Conservation (phyloP, 2,888 invertebrate genomes). For the Odiellus spinosus region DNA sequence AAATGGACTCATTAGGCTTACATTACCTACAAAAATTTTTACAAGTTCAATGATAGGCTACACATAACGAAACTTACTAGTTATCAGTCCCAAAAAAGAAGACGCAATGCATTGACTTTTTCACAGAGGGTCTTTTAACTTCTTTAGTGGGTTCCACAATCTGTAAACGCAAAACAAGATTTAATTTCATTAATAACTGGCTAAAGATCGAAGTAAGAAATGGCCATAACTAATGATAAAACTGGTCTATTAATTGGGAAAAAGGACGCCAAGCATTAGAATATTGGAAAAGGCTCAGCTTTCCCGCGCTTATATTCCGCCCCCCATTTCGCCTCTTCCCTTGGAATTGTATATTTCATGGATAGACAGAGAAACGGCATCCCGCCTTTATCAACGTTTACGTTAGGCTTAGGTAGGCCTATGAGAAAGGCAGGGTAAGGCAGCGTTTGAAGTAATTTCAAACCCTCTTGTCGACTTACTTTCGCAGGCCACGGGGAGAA, state of each 20-base stretch:
- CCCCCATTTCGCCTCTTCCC: not conserved
- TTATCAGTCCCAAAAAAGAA: conserved; percentile 91
- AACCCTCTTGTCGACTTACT: conserved; percentile 43
- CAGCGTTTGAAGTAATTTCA: not conserved
- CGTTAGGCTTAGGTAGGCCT: not conserved
- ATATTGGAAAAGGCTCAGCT: not conserved
- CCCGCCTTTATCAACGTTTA: not conserved
- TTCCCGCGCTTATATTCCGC: not conserved
- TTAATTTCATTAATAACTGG: not conserved
- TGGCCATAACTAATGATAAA: not conserved
- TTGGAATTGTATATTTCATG: not conserved
- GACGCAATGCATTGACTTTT: conserved; percentile 63
- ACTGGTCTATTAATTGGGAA: no score
- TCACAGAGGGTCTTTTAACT: conserved; percentile 50
- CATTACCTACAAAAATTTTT: not conserved
- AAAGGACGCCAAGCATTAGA: not conserved
- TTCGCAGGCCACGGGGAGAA: conserved; percentile 94
- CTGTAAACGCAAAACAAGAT: conserved; percentile 34
- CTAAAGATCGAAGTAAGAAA: not conserved
- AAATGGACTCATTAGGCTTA: not conserved
- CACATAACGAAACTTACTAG: conserved; percentile 52
- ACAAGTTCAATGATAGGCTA: not conserved
- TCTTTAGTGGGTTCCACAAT: conserved; percentile 64
- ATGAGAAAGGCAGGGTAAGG: not conserved
- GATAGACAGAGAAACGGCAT: not conserved